phyloP scores from a whole-genome alignment of 2,113 vertebrate species.

The Mirza zaza region DNA sequence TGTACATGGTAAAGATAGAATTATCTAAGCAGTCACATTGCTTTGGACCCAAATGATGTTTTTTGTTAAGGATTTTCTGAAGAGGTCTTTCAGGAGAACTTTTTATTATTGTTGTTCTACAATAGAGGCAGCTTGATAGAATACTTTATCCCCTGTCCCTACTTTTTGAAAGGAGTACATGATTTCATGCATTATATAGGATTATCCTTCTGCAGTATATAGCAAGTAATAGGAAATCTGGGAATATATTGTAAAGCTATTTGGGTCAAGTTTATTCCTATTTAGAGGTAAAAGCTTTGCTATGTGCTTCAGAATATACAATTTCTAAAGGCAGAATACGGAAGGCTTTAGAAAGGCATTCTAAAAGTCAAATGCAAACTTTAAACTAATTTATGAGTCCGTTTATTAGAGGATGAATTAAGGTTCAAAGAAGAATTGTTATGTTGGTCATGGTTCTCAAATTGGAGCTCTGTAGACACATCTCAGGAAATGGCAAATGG shows the following conservation, averaged over 20 bases:
- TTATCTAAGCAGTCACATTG: not conserved
- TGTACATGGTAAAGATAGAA: not conserved
- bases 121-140: not conserved
- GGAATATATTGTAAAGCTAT: not conserved
- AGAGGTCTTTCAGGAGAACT: not conserved
- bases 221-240: not conserved
- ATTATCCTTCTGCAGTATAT: not conserved
- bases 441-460: not conserved
- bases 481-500: not conserved
- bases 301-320: not conserved
- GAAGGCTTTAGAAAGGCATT: not conserved
- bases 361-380: not conserved
- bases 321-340: slow-evolving; percentile 39
- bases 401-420: not conserved
- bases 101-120: not conserved
- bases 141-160: not conserved
- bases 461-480: not conserved
- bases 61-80: slow-evolving; percentile 29
- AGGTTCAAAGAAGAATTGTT: not conserved
- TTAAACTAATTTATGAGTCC: not conserved
- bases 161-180: not conserved
- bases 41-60: slow-evolving; percentile 6
- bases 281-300: slow-evolving; percentile 13
- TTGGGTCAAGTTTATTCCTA: not conserved
- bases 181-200: not conserved